Conservation (phyloP, 2,113 vertebrate genomes). For the Lepus americanus region DNA sequence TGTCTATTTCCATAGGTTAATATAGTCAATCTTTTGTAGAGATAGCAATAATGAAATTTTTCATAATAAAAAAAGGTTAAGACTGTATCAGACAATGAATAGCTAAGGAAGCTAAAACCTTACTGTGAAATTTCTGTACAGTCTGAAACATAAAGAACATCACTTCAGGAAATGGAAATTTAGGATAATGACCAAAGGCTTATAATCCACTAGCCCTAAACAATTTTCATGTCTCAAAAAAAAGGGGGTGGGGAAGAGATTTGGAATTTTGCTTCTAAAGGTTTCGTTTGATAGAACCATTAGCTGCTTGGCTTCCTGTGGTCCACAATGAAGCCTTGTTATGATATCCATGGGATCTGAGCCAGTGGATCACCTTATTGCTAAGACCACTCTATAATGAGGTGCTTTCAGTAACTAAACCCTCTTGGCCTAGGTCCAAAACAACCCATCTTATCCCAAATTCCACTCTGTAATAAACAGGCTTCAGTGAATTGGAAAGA, state of each 20-base stretch:
- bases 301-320: conserved; percentile 67
- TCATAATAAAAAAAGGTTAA: conserved; percentile 41
- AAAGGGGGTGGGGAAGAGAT: background rate
- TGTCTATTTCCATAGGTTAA: conserved; percentile 43
- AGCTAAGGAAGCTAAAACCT: conserved; percentile 18
- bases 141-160: conserved; percentile 40
- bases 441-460: conserved; percentile 73
- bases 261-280: conserved; percentile 60
- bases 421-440: conserved; percentile 70
- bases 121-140: conserved; percentile 14
- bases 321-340: conserved; percentile 73
- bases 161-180: conserved; percentile 48
- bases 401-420: conserved; percentile 73
- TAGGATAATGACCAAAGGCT: conserved; percentile 51
- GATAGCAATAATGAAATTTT: conserved; percentile 35
- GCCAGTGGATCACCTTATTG: conserved; percentile 72
- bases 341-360: conserved; percentile 52
- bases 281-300: conserved; percentile 72
- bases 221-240: conserved; percentile 33
- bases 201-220: conserved; percentile 48
- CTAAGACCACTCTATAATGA: conserved; percentile 75
- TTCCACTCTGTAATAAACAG: conserved; percentile 70
- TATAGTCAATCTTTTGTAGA: conserved; percentile 57
- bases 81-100: background rate
- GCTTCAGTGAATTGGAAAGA: conserved; percentile 39